Percentiles rank a stretch among this genome's conserved stretches.
Evolutionary conservation across 1,140 invertebrate genomes (phyloP).

Genomic region (Philotrypesis tridentata): DNA sequence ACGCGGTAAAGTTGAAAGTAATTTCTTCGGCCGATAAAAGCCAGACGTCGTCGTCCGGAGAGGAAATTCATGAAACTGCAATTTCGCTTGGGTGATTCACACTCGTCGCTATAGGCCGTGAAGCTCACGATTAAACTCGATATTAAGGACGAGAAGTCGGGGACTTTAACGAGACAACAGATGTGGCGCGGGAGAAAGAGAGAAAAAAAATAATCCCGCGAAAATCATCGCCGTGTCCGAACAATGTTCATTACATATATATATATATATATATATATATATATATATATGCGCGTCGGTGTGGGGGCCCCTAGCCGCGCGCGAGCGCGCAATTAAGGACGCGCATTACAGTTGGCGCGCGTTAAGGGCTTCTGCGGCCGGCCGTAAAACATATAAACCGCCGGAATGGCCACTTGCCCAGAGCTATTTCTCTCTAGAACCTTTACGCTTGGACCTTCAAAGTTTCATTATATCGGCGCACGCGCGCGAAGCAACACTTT

Average conservation of each 20-base stretch:
- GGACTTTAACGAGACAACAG: background rate
- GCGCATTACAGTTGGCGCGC: background rate
- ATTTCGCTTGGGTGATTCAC: slow-evolving; percentile 10
- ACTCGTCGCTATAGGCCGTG: background rate
- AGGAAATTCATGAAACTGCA: background rate
- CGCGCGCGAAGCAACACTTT: background rate
- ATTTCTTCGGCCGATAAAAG: background rate
- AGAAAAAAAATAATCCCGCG: no score
- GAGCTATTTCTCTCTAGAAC: background rate
- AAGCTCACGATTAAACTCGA: background rate
- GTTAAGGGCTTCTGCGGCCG: slow-evolving; percentile 20
- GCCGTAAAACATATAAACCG: slow-evolving; percentile 15
- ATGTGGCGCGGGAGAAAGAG: background rate
- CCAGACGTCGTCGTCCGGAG: background rate
- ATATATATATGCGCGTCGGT: no score
- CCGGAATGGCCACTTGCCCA: background rate
- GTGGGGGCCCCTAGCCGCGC: no score
- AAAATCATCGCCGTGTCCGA: no score
- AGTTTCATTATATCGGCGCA: slow-evolving; percentile 32
- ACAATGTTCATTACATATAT: background rate
- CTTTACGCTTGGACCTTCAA: slow-evolving; percentile 21
- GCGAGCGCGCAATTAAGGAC: slow-evolving; percentile 31
- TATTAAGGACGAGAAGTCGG: background rate
- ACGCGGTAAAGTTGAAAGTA: background rate
- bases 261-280: no score